Base-by-base conservation (phyloP, 2,888 invertebrate genomes). In the Teinopalpus imperialis region DNA sequence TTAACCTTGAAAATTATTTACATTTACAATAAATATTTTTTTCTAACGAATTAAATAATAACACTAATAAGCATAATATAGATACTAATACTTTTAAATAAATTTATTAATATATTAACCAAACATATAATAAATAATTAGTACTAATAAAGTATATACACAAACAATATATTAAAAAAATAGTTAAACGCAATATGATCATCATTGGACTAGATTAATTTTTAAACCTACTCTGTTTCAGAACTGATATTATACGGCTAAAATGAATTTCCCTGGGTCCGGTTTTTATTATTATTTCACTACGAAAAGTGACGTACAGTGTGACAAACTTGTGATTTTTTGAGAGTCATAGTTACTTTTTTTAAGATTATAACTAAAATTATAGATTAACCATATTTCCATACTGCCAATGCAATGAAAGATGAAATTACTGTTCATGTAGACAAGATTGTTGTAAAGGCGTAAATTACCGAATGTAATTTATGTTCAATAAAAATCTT, bases 401-500 rank as follows among this genome's bases (percentile, higher is more conserved):
- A 9, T 14, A 26, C 27, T 29, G 27, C 27, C 21, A 35, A n/a
- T 29, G 13, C 4, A 36, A 16, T 20, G 21, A 30, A 21, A 13
- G 14, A 43, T 23, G 23, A 9, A 24, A 37, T 34, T 26, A 45
- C 34, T 27, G 37, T 45, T 32, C 27, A 39, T 27, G 45, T 27
- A 21, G 18, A 24, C 18, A 24, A 13, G 10, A 26, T 27, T 27
- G 24, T 13, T 14, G 13, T 32, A 26, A 27, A 45, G 21, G 13
- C 26, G 37, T 32, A 45, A 45, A 39, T 45, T 39, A 20, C 7
- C 20, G 10, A 39, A 41, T 35, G 56, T 46, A 34, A 45, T 45
- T 27, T 23, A 18, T 9, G 4, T 16, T 12, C 13, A 39, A 10
- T 20, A 34, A 32, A 40, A 2, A 16, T 4, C 29, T 18, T 23